A percentile compares a stretch with the other conserved stretches of the same genome.
phyloP scores from a whole-genome alignment of 2,113 vertebrate species.

The Pachyramphus minor region DNA sequence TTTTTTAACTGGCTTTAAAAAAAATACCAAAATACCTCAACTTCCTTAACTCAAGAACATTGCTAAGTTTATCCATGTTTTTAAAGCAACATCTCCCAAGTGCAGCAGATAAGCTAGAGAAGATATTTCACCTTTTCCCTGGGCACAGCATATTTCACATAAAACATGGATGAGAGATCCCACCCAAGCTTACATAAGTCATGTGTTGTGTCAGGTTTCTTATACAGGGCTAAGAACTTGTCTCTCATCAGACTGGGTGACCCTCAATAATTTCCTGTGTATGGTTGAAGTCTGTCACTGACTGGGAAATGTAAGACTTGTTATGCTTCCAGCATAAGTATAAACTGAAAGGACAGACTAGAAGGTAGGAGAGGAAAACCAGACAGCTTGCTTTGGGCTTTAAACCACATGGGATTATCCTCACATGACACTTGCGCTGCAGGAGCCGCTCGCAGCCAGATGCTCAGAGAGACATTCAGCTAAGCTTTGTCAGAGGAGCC shows the following conservation, averaged over 20 bases:
- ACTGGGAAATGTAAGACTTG: neutral
- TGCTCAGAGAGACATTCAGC: neutral
- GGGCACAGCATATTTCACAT: neutral
- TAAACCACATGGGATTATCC: neutral
- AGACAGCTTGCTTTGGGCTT: neutral
- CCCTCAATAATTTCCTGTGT: neutral
- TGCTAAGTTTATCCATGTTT: neutral
- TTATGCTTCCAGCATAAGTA: neutral
- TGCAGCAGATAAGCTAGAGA: neutral
- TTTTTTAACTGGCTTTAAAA: neutral
- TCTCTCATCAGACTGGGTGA: neutral
- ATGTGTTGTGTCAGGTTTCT: neutral
- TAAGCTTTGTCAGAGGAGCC: neutral
- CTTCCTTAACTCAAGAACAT: neutral
- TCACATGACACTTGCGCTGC: neutral
- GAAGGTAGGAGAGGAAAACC: neutral
- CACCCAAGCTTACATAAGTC: neutral
- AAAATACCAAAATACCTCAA: neutral
- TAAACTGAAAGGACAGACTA: neutral
- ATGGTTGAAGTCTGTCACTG: neutral
- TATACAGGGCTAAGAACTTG: neutral
- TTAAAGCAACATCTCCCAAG: neutral
- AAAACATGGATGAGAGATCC: neutral
- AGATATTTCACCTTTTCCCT: neutral
- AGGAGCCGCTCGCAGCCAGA: neutral